A percentile compares a stretch with the other conserved stretches of the same genome.
These are phyloP conservation scores for Limnothrissa miodon DNA, from an alignment of 2,113 vertebrate genomes.

Conservation along the genomic window DNA sequence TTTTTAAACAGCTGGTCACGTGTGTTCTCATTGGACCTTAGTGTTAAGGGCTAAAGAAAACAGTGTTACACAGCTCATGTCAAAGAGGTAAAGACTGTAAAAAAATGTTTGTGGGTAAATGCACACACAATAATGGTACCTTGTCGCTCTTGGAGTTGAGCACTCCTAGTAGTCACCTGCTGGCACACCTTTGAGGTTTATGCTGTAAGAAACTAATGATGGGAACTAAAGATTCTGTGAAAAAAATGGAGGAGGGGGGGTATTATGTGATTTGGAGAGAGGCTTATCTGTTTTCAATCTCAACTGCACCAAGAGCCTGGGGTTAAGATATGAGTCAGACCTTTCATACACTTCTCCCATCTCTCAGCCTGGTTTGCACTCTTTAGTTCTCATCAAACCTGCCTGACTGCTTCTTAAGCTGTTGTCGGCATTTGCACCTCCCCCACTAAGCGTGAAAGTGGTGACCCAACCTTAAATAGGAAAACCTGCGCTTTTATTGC, in stretches of 20 bases:
- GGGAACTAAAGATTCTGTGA: background rate
- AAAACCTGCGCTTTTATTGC: background rate
- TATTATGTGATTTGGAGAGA: background rate
- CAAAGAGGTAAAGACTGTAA: constrained; percentile 8
- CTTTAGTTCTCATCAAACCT: background rate
- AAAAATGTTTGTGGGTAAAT: background rate
- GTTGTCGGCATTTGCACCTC: background rate
- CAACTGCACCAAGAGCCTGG: background rate
- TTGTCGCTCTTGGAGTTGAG: background rate
- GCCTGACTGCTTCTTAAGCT: background rate
- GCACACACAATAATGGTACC: background rate
- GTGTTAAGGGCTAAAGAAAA: constrained; percentile 58
- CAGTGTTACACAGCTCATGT: constrained; percentile 57
- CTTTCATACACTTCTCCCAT: background rate
- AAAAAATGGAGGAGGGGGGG: background rate
- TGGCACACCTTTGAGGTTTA: background rate
- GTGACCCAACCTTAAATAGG: background rate
- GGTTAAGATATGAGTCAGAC: background rate
- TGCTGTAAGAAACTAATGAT: background rate
- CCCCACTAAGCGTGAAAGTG: background rate
- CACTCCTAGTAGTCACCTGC: background rate
- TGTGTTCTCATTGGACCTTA: constrained; percentile 58
- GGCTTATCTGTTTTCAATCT: background rate
- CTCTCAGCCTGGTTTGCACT: background rate
- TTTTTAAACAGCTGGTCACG: constrained; percentile 59